Conservation (phyloP, 2,113 vertebrate species). For the Xiphias gladius region DNA sequence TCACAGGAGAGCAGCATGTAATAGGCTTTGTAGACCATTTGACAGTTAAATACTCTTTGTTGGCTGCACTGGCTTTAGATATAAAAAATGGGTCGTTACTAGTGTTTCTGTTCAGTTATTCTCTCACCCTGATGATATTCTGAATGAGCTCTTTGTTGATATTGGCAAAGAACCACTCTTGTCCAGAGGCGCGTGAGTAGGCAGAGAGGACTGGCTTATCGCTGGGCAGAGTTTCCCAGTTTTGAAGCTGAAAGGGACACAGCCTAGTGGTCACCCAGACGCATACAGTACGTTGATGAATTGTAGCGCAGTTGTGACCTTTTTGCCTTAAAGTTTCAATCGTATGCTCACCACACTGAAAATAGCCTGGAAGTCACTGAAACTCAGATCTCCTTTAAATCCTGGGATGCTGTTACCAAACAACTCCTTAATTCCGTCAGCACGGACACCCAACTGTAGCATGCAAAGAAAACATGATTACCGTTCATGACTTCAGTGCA, state of each 20-base stretch:
- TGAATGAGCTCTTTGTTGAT: conserved; percentile 73
- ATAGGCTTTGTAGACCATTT: neutral
- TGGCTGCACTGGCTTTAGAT: neutral
- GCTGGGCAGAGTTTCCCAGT: conserved; percentile 71
- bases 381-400: conserved; percentile 68
- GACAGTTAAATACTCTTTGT: neutral
- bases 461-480: conserved; percentile 8
- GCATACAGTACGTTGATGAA: neutral
- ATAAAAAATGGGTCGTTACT: neutral
- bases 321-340: neutral
- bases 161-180: conserved; percentile 80
- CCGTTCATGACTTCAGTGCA: neutral
- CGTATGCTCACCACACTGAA: conserved; percentile 72
- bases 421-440: conserved; percentile 77
- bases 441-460: conserved; percentile 77
- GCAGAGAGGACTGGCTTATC: conserved; percentile 72
- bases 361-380: conserved; percentile 68
- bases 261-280: neutral
- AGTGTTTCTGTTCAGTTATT: neutral
- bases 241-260: conserved; percentile 74
- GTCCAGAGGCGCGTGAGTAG: conserved; percentile 75
- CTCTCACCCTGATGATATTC: conserved; percentile 71
- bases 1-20: conserved; percentile 16
- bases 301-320: neutral
- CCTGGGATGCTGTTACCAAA: conserved; percentile 52